These are phyloP conservation scores for Orcinus orca DNA, from an alignment of 2,113 vertebrate species.

Conservation along the genomic window DNA sequence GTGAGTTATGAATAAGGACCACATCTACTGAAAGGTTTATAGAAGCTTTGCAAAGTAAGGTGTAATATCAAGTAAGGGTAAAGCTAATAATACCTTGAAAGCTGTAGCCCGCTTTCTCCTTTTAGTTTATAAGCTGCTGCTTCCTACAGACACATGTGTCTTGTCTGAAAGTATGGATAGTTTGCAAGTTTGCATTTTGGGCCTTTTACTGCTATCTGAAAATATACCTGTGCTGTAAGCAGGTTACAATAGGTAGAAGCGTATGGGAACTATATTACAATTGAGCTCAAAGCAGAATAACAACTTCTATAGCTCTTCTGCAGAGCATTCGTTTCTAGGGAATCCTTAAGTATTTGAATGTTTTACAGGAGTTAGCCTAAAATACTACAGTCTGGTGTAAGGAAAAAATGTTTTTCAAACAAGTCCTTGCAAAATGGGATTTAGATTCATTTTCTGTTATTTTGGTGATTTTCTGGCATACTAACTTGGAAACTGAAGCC, in stretches of 20 bases:
- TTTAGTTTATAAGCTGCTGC: background rate
- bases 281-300: background rate
- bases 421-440: background rate
- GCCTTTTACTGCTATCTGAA: background rate
- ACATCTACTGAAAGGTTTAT: background rate
- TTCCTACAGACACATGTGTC: background rate
- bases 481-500: background rate
- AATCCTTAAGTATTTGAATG: background rate
- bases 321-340: background rate
- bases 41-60: background rate
- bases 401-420: background rate
- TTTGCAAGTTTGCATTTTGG: background rate
- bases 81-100: background rate
- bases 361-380: background rate
- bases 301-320: background rate
- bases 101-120: background rate
- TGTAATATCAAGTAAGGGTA: background rate
- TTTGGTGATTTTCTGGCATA: background rate
- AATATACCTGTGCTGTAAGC: background rate
- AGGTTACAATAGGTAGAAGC: background rate
- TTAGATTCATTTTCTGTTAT: background rate
- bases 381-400: background rate
- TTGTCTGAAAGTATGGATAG: background rate
- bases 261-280: background rate
- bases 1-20: background rate